Percentiles rank a stretch among this genome's conserved stretches.
Conservation (phyloP, 2,113 vertebrate species). For the Hippopotamus amphibius region DNA sequence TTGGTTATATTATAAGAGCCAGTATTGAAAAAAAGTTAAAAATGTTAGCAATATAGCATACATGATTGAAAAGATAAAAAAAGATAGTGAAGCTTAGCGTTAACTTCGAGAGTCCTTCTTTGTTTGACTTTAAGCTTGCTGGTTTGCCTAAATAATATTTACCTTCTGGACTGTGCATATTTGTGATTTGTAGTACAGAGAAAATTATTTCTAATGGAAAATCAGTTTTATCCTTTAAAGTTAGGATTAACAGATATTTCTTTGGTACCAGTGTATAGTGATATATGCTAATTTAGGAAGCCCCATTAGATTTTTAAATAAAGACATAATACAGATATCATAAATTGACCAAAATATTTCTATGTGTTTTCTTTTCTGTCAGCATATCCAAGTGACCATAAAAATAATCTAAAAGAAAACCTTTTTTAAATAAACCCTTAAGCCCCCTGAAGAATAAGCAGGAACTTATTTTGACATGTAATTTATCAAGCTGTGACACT, state of each 20-base stretch:
- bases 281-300: slow-evolving; percentile 70
- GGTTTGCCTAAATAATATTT: slow-evolving; percentile 82
- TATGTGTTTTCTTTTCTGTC: slow-evolving; percentile 63
- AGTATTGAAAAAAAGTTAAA: slow-evolving; percentile 51
- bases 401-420: slow-evolving; percentile 57
- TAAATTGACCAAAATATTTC: slow-evolving; percentile 67
- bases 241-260: slow-evolving; percentile 79
- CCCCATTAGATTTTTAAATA: slow-evolving; percentile 50
- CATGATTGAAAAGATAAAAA: slow-evolving; percentile 59
- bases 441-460: slow-evolving; percentile 76
- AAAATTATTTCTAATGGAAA: slow-evolving; percentile 82
- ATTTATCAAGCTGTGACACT: slow-evolving; percentile 81
- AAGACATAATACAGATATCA: slow-evolving; percentile 70
- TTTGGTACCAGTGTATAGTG: slow-evolving; percentile 75
- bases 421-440: slow-evolving; percentile 78
- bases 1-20: slow-evolving; percentile 12
- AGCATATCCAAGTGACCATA: slow-evolving; percentile 58
- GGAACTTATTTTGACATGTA: slow-evolving; percentile 72
- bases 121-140: slow-evolving; percentile 77
- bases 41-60: slow-evolving; percentile 44
- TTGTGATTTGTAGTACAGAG: slow-evolving; percentile 80
- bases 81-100: not conserved
- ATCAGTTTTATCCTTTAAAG: slow-evolving; percentile 75
- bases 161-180: slow-evolving; percentile 70
- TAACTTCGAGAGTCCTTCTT: slow-evolving; percentile 29